Percentiles rank a stretch among this genome's conserved stretches.
phyloP scores from a whole-genome alignment of 2,113 vertebrate genomes.

The Podilymbus podiceps region DNA sequence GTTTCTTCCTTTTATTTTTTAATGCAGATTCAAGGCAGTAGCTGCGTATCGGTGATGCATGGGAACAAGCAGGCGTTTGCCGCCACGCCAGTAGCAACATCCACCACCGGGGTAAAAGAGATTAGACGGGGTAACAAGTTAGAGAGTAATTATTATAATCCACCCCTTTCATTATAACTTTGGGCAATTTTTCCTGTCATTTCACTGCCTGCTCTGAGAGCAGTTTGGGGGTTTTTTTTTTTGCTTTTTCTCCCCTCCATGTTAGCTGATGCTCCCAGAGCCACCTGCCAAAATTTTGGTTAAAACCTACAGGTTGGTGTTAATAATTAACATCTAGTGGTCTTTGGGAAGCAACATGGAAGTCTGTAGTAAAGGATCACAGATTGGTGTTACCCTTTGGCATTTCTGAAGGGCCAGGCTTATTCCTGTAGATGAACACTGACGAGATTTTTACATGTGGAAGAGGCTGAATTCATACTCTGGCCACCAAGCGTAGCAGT shows the following conservation, averaged over 20 bases:
- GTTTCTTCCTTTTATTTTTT: not conserved
- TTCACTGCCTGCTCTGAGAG: not conserved
- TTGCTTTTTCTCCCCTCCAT: not conserved
- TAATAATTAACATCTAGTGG: not conserved
- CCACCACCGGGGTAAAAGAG: not conserved
- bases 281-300: not conserved
- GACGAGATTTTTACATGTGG: not conserved
- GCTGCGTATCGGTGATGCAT: too few relatives aligned
- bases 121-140: not conserved
- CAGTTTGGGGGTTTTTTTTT: not conserved
- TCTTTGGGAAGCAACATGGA: not conserved
- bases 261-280: not conserved
- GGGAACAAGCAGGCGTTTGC: not conserved
- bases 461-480: not conserved
- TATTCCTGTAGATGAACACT: not conserved
- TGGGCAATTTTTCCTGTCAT: not conserved
- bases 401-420: not conserved
- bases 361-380: not conserved
- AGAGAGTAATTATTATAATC: not conserved
- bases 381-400: not conserved
- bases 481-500: not conserved
- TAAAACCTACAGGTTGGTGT: not conserved
- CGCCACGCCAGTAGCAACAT: not conserved
- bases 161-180: not conserved
- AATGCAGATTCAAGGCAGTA: not conserved